Evolutionary conservation across 2,888 invertebrate species (phyloP), one percentile per base, ranked within the genome.

Genomic region (Charanyca ferruginea): DNA sequence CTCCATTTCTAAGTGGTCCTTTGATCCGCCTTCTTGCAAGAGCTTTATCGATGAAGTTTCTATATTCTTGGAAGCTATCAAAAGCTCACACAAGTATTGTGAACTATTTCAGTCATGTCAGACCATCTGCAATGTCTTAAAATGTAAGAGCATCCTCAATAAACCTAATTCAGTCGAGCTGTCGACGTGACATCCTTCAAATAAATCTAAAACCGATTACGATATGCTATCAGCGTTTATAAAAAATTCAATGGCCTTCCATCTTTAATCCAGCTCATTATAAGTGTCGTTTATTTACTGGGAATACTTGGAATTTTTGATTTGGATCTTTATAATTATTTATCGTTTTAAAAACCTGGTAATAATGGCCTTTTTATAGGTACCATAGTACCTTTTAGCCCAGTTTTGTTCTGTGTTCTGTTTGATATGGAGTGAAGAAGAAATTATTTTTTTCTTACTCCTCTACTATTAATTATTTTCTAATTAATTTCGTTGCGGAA

Each of bases 211-310:
- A 53, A 61, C 13, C 62, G 66, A 69, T 74, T 74, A 52, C 49
- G 75, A 75, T 81, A 75, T 71, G 55, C 51, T 72, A 79, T 70
- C 66, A 32, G 49, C n/a, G 55, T 73, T 59, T 59, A 45, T 63
- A 55, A 66, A 68, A n/a, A 67, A 60, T 57, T 59, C 47, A 72
- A 53, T 60, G 11, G 41, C 13, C 23, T 11, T 22, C 41, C 53
- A 66, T 63, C 4, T 57, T 49, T 61, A 66, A 66, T 72, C 44
- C 41, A 23, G 1, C 6, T 8, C 16, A 38, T 42, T 47, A 41
- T 22, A 16, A 42, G n/a, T 42, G 44, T 45, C 20, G n/a, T 48
- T 18, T 63, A 28, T 51, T 59, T 47, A 41, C 16, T 7, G 9
- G 35, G 11, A 38, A 53, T 59, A 55, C 42, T 64, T 52, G 1